A percentile compares a stretch with the other conserved stretches of the same genome.
These are phyloP conservation scores for Paedocypris sp. DNA, from an alignment of 2,113 vertebrate species.

Conservation along the genomic window DNA sequence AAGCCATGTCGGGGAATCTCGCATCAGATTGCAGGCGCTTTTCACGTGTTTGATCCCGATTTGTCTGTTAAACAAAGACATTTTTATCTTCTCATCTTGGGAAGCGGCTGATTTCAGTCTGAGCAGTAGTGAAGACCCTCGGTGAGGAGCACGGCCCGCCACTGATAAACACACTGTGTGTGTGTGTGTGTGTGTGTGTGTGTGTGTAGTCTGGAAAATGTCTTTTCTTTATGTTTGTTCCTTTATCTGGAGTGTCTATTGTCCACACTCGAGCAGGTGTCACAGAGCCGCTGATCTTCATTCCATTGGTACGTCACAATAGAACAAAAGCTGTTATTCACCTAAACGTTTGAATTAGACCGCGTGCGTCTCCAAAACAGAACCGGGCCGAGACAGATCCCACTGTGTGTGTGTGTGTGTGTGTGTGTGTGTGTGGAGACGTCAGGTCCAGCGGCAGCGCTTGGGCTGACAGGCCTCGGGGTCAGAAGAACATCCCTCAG, in stretches of 20 bases:
- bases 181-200: background rate
- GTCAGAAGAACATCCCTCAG: slow-evolving; percentile 64
- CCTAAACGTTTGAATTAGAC: no score
- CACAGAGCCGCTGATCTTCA: background rate
- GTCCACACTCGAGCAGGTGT: background rate
- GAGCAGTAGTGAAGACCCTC: no score
- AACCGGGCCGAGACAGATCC: no score
- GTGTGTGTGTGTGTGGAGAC: background rate
- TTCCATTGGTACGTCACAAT: background rate
- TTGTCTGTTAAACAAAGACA: no score
- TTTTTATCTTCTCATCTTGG: no score
- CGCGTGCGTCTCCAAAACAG: no score
- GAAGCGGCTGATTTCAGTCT: no score
- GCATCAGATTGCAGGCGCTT: no score
- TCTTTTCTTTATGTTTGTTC: background rate
- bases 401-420: background rate
- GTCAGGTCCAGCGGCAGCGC: slow-evolving; percentile 85
- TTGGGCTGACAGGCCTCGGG: slow-evolving; percentile 78
- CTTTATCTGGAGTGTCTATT: background rate
- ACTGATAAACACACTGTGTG: background rate
- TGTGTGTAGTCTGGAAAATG: no score
- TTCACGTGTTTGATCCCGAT: no score
- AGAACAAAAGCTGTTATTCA: background rate
- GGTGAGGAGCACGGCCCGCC: background rate
- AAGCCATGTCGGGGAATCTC: no score